A percentile compares a stretch with the other conserved stretches of the same genome.
Evolutionary conservation across 1,140 invertebrate genomes (phyloP).

Genomic region (Drosophila nasuta): DNA sequence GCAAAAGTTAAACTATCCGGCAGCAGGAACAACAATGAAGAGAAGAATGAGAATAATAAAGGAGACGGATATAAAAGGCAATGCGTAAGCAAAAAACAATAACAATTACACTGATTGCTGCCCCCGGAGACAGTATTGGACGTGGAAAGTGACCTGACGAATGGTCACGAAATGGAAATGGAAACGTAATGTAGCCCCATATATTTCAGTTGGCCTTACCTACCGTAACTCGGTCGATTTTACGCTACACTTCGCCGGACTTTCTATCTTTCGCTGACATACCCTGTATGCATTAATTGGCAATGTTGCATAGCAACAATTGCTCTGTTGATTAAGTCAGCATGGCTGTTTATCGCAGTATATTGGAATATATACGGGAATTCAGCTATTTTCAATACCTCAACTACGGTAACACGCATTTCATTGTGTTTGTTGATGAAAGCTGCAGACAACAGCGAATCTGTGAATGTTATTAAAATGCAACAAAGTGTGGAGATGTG

Average conservation of each 20-base stretch:
- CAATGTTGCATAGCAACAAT: too few relatives aligned
- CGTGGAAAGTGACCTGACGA: slow-evolving; percentile 59
- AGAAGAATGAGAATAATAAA: slow-evolving; percentile 27
- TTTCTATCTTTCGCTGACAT: neutral
- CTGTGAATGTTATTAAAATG: neutral
- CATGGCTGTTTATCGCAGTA: too few relatives aligned
- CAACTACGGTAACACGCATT: too few relatives aligned
- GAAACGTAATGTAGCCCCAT: slow-evolving; percentile 31
- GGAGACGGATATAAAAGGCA: slow-evolving; percentile 40
- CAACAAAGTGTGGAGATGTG: neutral
- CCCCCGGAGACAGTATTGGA: slow-evolving; percentile 54
- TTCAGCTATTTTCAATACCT: too few relatives aligned
- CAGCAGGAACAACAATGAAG: slow-evolving; percentile 3
- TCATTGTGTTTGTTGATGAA: too few relatives aligned
- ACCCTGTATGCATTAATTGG: neutral
- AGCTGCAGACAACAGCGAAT: neutral
- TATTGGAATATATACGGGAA: too few relatives aligned
- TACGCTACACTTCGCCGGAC: slow-evolving; percentile 38
- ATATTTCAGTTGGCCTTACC: too few relatives aligned
- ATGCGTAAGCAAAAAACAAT: slow-evolving; percentile 56
- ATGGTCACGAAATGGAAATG: slow-evolving; percentile 56
- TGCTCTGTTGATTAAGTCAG: too few relatives aligned
- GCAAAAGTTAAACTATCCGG: slow-evolving; percentile 45
- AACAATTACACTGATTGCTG: slow-evolving; percentile 80
- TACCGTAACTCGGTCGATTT: slow-evolving; percentile 34